Base-by-base conservation (phyloP, 2,888 invertebrate genomes). In the Galeopsomyia nigrocyanea region DNA sequence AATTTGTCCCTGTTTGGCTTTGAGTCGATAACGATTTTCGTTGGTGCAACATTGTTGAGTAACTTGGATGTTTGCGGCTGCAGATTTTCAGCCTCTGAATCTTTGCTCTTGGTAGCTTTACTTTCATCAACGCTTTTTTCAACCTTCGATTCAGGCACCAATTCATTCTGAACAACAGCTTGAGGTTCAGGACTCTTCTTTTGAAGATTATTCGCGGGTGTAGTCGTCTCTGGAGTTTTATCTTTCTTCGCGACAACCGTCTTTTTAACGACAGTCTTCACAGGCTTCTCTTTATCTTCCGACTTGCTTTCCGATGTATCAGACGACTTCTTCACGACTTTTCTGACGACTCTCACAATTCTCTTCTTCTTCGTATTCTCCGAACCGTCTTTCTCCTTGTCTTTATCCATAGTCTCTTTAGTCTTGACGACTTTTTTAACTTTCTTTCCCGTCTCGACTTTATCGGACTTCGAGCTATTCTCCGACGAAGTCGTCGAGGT, bases 281-380 rank as follows among this genome's bases (percentile, higher is more conserved):
- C 65, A 0, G 74, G 49, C 50, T 78, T 79, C 9, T 80, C 81
- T 17, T 78, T 80, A 9, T 79, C 79, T 0, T 81, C 82, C 0
- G 79, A 74, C 61, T 82, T 83, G 55, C 77, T 77, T 1, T 82
- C 81, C 0, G 80, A 78, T 21, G 77, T 78, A 57, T 84, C 82
- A 0, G 80, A 67, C 7, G 83, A 79, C 65, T 81, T 86, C 64
- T 83, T 85, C 9, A 79, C 82, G 0, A 82, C 79, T 69, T 82
- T 86, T 56, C 79, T 85, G 16, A 83, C 82, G 0, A 81, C 83
- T 0, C 83, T 75, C 0, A 83, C 82, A 3, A 83, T 80, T 58
- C 78, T 83, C 57, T 84, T 82, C 75, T 79, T 84, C 76, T 83
- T 85, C 64, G 66, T 66, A 16, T 79, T 85, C 7, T 77, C 74